Conservation (phyloP, 2,797 vertebrate genomes). For the Semotilus atromaculatus region DNA sequence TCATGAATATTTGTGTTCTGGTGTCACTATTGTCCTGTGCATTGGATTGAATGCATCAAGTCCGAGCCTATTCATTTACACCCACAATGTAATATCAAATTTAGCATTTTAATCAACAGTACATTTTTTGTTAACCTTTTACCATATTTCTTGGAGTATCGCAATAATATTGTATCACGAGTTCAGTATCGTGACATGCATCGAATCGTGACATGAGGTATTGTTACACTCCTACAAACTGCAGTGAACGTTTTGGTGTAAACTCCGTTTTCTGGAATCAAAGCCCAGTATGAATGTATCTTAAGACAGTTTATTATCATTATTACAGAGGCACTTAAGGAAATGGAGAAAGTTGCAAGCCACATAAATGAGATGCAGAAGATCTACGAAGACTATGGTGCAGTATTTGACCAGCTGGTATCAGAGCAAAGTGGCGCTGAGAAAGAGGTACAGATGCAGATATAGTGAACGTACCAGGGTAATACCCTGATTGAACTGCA, state of each 20-base stretch:
- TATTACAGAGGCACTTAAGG: constrained; percentile 90
- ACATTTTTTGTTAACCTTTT: too few relatives aligned
- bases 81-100: too few relatives aligned
- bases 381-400: constrained; percentile 96
- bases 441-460: constrained; percentile 84
- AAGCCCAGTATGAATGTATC: not conserved
- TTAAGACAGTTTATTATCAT: not conserved
- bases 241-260: not conserved
- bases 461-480: not conserved
- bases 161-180: too few relatives aligned
- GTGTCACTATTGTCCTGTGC: too few relatives aligned
- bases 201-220: too few relatives aligned
- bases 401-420: constrained; percentile 95
- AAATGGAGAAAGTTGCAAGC: constrained; percentile 98
- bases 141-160: too few relatives aligned
- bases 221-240: not conserved
- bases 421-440: constrained; percentile 90
- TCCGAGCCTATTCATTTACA: too few relatives aligned
- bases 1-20: too few relatives aligned
- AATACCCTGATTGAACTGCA: not conserved
- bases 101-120: too few relatives aligned
- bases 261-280: not conserved
- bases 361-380: constrained; percentile 99
- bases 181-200: too few relatives aligned
- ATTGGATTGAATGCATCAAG: too few relatives aligned